Evolutionary conservation across 2,113 vertebrate species (phyloP), one percentile per base, ranked within the genome.

Genomic region (Poeciliopsis occidentalis): DNA sequence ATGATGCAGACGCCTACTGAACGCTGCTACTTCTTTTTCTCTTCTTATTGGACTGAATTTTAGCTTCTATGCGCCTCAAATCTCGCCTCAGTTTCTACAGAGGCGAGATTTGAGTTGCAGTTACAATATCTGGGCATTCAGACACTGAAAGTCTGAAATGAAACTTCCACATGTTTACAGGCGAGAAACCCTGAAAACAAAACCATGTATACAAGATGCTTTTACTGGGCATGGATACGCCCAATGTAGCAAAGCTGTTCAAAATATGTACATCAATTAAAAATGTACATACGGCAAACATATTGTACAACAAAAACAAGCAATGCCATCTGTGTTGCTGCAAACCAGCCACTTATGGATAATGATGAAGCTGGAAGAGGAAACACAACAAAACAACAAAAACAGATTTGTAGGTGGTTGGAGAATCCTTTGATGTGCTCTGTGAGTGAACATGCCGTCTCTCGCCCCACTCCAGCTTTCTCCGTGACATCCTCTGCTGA

Each of bases 391-490:
- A 44, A 34, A 51, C 29, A 29, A 29, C 29, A 31, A 54, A 22
- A 54, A 22, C 47, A 31, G 12, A 47, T 62, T 71, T 54, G 47
- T 51, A 12, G 13, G 63, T 62, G 68, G 60, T 37, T 30, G n/a
- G 78, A 69, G 34, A 51, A 22, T 54, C 37, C 26, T 68, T 60
- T 73, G 60, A 68, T 61, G 34, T 4, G 37, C 27, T 34, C 54
- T 47, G 79, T 54, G 51, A 54, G 51, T 78, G 77, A 88, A 83
- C 83, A 85, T 26, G 62, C 75, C 64, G 62, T 73, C 30, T 26
- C 62, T 41, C 47, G 19, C 60, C 64, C 57, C 41, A 27, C 41
- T 60, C 51, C 32, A 10, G 57, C 82, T 54, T 71, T 4, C 69
- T 51, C 67, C 12, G 12, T 77, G 79, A 74, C 84, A 76, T 41